Evolutionary conservation across 2,797 vertebrate genomes (phyloP).

Genomic region (Enteromius trimaculatus): DNA sequence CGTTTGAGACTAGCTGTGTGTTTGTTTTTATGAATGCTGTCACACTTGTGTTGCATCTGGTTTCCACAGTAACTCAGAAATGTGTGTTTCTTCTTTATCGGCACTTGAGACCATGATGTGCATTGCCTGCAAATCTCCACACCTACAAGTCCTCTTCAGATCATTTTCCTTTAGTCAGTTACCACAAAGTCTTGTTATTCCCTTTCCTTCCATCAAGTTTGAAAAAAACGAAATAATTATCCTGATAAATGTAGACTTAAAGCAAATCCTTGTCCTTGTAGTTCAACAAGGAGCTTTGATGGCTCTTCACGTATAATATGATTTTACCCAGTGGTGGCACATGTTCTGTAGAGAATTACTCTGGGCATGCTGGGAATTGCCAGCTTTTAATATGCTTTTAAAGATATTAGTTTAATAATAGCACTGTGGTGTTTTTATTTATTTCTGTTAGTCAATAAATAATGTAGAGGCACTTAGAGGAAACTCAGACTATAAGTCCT

Average conservation of each 20-base stretch:
- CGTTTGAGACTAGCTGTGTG: background rate
- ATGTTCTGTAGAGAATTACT: background rate
- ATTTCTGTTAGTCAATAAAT: conserved; percentile 40
- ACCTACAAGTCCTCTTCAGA: background rate
- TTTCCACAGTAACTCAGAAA: conserved; percentile 21
- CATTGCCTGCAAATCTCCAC: conserved; percentile 5
- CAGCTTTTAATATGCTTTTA: conserved; percentile 37
- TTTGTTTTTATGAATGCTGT: background rate
- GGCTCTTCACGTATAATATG: background rate
- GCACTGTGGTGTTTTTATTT: conserved; percentile 26
- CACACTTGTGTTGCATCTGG: background rate
- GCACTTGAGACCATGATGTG: conserved; percentile 9
- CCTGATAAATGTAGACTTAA: background rate
- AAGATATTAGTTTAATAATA: conserved; percentile 24
- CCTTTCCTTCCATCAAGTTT: background rate
- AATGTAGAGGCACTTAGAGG: conserved; percentile 40
- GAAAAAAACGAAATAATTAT: background rate
- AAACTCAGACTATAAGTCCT: conserved; percentile 7
- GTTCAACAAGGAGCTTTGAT: background rate
- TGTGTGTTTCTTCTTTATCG: conserved; percentile 1
- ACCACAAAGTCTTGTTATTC: background rate
- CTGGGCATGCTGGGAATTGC: conserved; percentile 3
- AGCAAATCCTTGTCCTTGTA: background rate
- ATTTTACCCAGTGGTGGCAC: background rate
- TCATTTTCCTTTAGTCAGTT: background rate